Evolutionary conservation across 2,888 invertebrate species (phyloP).

Genomic region (Coremacera marginata): DNA sequence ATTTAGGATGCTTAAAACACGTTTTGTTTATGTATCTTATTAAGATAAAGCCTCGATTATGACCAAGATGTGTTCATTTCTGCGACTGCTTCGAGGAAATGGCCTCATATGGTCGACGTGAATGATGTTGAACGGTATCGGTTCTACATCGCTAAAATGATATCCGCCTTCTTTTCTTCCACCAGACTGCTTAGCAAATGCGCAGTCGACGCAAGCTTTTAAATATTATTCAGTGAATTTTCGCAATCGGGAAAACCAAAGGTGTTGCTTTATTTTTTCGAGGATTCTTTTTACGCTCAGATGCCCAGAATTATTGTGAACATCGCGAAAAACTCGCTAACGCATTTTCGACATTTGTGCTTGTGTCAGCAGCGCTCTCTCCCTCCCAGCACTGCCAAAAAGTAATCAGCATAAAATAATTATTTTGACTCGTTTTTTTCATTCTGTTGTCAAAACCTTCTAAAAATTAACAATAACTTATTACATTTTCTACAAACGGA

Average conservation of each 20-base stretch:
- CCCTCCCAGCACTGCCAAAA: too few relatives aligned
- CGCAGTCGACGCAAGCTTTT: background rate
- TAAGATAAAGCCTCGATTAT: too few relatives aligned
- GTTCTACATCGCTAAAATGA: background rate
- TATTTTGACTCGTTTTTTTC: too few relatives aligned
- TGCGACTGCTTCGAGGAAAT: background rate
- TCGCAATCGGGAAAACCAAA: background rate
- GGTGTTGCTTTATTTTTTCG: background rate
- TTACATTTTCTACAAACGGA: too few relatives aligned
- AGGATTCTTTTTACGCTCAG: slow-evolving; percentile 21
- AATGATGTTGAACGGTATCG: background rate
- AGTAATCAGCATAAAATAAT: too few relatives aligned
- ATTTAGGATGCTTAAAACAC: background rate
- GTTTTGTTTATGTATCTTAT: background rate
- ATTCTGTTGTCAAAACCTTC: too few relatives aligned
- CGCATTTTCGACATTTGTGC: too few relatives aligned
- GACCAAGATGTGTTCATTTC: too few relatives aligned
- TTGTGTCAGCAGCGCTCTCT: too few relatives aligned
- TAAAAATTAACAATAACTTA: too few relatives aligned
- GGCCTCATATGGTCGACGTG: background rate
- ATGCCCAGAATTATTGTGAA: slow-evolving; percentile 33
- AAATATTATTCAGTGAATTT: background rate
- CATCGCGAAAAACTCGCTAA: slow-evolving; percentile 20
- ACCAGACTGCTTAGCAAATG: background rate
- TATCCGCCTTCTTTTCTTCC: background rate